Evolutionary conservation across 2,797 vertebrate species (phyloP).

Genomic region (Coregonus ussuriensis): DNA sequence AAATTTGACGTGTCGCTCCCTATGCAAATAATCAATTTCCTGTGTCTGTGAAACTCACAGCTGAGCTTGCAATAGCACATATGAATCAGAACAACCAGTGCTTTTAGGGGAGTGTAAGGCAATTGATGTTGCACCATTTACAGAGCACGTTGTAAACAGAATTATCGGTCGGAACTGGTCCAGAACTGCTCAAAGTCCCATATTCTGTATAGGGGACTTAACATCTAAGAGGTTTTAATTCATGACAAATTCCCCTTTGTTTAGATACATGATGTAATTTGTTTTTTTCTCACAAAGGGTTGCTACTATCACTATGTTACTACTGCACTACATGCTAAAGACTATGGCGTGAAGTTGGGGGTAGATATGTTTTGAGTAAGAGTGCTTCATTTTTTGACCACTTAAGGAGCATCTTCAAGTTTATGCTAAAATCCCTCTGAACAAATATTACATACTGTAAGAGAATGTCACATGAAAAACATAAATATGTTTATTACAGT

Average conservation of each 20-base stretch:
- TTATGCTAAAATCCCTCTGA: neutral
- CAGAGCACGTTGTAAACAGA: too few relatives aligned
- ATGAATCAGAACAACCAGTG: too few relatives aligned
- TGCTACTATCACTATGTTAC: neutral
- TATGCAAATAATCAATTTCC: too few relatives aligned
- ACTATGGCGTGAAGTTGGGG: neutral
- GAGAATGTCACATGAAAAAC: neutral
- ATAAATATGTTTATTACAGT: neutral
- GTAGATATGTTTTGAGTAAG: neutral
- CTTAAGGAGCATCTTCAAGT: neutral
- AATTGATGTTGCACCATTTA: too few relatives aligned
- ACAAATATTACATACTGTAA: neutral
- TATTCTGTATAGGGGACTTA: too few relatives aligned
- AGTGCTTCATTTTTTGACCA: neutral
- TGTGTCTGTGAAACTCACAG: too few relatives aligned
- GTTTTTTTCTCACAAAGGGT: neutral
- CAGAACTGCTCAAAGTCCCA: too few relatives aligned
- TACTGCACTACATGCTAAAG: neutral
- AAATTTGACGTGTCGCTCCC: too few relatives aligned
- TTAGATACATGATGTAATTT: slow-evolving; percentile 33
- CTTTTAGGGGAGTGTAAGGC: too few relatives aligned
- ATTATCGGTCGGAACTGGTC: too few relatives aligned
- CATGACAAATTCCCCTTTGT: neutral
- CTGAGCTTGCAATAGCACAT: too few relatives aligned
- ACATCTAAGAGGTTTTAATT: too few relatives aligned